Evolutionary conservation across 2,888 invertebrate species (phyloP).

Genomic region (Noctua fimbriata): DNA sequence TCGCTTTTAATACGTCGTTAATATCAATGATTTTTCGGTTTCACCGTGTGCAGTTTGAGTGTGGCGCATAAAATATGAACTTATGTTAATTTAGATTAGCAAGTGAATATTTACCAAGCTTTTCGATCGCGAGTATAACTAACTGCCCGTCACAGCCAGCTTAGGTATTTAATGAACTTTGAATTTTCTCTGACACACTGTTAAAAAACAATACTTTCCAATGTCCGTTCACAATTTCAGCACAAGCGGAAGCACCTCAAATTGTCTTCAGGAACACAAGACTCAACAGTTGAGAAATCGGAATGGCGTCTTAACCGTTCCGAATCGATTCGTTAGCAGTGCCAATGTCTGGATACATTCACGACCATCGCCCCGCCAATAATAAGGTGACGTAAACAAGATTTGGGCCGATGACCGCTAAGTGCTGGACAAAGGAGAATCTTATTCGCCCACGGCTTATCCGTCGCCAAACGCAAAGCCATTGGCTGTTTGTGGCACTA

Average conservation of each 20-base stretch:
- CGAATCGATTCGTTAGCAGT: conserved; percentile 82
- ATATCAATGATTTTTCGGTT: conserved; percentile 3
- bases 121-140: not conserved
- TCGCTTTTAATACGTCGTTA: conserved; percentile 26
- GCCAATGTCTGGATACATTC: conserved; percentile 79
- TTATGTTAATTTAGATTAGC: conserved; percentile 12
- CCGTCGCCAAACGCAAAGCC: conserved; percentile 42
- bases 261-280: conserved; percentile 58
- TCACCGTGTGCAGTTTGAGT: conserved; percentile 9
- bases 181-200: conserved; percentile 9
- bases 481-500: conserved; percentile 33
- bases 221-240: conserved; percentile 34
- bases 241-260: conserved; percentile 60
- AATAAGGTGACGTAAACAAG: conserved; percentile 81
- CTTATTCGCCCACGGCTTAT: conserved; percentile 69
- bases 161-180: not conserved
- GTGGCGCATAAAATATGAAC: conserved; percentile 21
- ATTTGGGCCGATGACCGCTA: conserved; percentile 83
- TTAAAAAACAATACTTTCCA: conserved; percentile 13
- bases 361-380: conserved; percentile 73
- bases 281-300: conserved; percentile 72
- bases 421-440: conserved; percentile 76
- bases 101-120: conserved; percentile 20
- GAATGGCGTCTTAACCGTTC: conserved; percentile 76
- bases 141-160: not conserved